A percentile compares a stretch with the other conserved stretches of the same genome.
Conservation (phyloP, 2,888 invertebrate species). For the Anorthoa munda region DNA sequence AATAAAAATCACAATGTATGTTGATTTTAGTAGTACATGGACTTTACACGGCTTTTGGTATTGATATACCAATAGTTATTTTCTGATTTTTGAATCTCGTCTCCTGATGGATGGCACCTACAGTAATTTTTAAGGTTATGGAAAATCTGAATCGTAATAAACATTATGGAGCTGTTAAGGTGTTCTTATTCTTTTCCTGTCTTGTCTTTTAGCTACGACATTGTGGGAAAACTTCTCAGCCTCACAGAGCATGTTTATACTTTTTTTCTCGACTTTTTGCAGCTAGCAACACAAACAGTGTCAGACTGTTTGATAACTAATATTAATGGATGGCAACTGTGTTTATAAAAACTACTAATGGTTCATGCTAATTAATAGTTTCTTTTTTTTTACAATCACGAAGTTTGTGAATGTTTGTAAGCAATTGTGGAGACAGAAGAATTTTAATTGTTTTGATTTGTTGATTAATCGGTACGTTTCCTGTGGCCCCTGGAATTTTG, state of each 20-base stretch:
- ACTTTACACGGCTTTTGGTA: too few species aligned
- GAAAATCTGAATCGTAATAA: background rate
- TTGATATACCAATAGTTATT: too few species aligned
- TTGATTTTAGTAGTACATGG: too few species aligned
- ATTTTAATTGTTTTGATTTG: slow-evolving; percentile 48
- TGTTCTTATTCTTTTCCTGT: background rate
- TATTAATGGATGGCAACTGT: slow-evolving; percentile 73
- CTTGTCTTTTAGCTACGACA: background rate
- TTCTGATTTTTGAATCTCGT: too few species aligned
- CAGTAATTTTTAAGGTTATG: too few species aligned
- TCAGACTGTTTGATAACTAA: slow-evolving; percentile 70
- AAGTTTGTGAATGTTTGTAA: slow-evolving; percentile 41
- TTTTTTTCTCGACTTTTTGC: slow-evolving; percentile 65
- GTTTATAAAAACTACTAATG: slow-evolving; percentile 74
- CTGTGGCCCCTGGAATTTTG: slow-evolving; percentile 11
- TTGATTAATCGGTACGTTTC: slow-evolving; percentile 33
- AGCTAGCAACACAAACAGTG: slow-evolving; percentile 64
- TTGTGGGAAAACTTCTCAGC: background rate
- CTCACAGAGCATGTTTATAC: slow-evolving; percentile 61
- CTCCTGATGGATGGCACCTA: too few species aligned
- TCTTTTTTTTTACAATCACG: slow-evolving; percentile 42
- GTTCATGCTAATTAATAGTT: slow-evolving; percentile 64
- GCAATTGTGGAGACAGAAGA: slow-evolving; percentile 25
- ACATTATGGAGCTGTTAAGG: background rate
- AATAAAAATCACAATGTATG: too few species aligned